Percentiles rank a stretch among this genome's conserved stretches.
These are phyloP conservation scores for Sternotherus odoratus DNA, from an alignment of 2,797 vertebrate genomes.

Conservation along the genomic window DNA sequence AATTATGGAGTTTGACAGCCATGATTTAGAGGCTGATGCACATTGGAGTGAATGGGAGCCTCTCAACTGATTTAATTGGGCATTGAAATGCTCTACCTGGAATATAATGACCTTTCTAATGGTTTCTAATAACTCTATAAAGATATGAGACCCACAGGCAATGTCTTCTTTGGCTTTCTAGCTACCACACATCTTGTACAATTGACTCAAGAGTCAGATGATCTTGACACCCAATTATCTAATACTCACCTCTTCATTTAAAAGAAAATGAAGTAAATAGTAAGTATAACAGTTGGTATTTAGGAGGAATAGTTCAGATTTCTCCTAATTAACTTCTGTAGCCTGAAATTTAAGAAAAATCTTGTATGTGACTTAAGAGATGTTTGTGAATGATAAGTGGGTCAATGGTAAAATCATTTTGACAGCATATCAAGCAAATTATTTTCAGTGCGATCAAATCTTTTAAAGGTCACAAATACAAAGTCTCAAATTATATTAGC, in stretches of 20 bases:
- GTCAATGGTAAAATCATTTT: neutral
- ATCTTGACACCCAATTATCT: neutral
- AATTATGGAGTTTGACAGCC: neutral
- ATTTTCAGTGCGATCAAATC: neutral
- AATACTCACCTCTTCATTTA: neutral
- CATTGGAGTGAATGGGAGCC: rapidly evolving
- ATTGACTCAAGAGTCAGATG: neutral
- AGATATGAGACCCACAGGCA: neutral
- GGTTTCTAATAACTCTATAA: neutral
- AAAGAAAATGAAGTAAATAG: neutral
- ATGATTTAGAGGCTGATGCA: neutral
- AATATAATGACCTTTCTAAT: neutral
- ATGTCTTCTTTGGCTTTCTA: neutral
- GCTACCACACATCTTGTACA: neutral
- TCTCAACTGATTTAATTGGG: neutral
- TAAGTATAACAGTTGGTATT: neutral
- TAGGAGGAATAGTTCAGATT: neutral
- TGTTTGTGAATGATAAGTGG: neutral
- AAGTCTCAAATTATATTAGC: neutral
- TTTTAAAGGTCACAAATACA: conserved; percentile 7
- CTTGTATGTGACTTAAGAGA: neutral
- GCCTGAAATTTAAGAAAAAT: neutral
- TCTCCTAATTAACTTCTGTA: rapidly evolving
- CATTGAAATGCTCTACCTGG: neutral
- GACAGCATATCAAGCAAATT: neutral